phyloP scores from a whole-genome alignment of 2,797 vertebrate genomes.

The Epinephelus awoara region DNA sequence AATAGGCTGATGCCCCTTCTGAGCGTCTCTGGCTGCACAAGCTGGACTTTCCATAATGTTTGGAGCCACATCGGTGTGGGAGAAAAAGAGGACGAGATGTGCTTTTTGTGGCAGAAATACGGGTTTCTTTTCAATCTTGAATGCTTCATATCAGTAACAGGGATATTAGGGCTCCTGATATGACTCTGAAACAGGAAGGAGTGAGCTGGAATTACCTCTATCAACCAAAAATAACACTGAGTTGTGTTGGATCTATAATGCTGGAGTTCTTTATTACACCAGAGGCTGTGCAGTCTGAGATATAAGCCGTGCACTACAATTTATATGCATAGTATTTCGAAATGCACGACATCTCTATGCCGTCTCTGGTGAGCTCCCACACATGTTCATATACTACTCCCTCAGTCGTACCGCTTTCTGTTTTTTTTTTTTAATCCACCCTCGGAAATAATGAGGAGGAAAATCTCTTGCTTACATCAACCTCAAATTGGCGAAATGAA shows the following conservation, averaged over 20 bases:
- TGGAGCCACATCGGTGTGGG: constrained; percentile 37
- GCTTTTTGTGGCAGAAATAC: constrained; percentile 29
- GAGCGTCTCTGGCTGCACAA: constrained; percentile 80
- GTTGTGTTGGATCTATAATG: neutral
- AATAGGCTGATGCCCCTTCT: constrained; percentile 87
- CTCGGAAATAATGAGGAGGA: constrained; percentile 82
- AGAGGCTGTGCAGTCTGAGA: constrained; percentile 15
- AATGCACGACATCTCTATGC: constrained; percentile 46
- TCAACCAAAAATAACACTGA: constrained; percentile 3
- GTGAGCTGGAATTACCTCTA: constrained; percentile 12
- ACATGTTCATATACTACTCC: constrained; percentile 39
- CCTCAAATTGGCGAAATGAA: constrained; percentile 84
- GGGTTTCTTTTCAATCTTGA: constrained; percentile 2
- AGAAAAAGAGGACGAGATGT: constrained; percentile 27
- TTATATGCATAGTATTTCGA: constrained; percentile 25
- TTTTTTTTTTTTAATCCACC: constrained; percentile 58
- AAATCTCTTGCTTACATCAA: constrained; percentile 83
- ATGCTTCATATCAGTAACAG: neutral
- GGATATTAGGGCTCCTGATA: neutral
- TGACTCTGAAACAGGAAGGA: neutral
- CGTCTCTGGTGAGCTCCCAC: constrained; percentile 44
- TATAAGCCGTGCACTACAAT: constrained; percentile 1
- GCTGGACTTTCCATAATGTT: constrained; percentile 79
- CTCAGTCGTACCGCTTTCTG: constrained; percentile 42
- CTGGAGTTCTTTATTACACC: constrained; percentile 4